Evolutionary conservation across 37 sponge, comb jelly and placozoan genomes (phyloP), one percentile per base, ranked within the genome.

Genomic region (Petrosia ficiformis): DNA sequence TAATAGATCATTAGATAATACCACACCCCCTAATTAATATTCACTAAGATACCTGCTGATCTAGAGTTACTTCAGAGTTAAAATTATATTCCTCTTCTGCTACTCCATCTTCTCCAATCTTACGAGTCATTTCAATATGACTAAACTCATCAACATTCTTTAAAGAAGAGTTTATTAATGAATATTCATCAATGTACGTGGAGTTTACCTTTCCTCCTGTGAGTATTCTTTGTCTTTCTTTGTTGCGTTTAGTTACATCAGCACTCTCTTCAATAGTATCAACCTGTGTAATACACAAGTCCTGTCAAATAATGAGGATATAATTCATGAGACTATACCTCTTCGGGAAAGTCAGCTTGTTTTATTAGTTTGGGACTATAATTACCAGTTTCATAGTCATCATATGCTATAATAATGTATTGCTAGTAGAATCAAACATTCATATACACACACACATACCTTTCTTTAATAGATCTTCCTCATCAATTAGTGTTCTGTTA

Each of bases 21-120:
- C 34, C 3, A 30, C 36, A 31, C 2, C 35, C n/a, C n/a, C n/a
- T n/a, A 6, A 36, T 38, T 5, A 36, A 34, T 24, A 4, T 38
- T 36, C 68, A 3, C 4, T 4, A 4, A 2, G 35, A 1, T 63
- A 79, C 79, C 57, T 76, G 70, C 22, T 39, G 61, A 6, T 60
- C 81, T 42, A 97, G 72, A n/a, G 54, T 39, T 11, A 97, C 64
- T 59, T 97, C 94, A 26, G 90, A 48, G 68, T 90, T 91, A 71
- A 99, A 99, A 57, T 87, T 71, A 37, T 92, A 92, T 71, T 93
- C 96, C 11, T 91, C 99, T 68, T 85, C 87, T 19, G 77, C 71
- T 33, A 58, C 54, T 25, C 90, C 89, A 76, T 94, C 87, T 57
- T 66, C 78, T 36, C 74, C 87, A 16, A 80, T 37, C 29, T 40